phyloP scores from a whole-genome alignment of 1,140 invertebrate species.

The Tetraneura akinire region DNA sequence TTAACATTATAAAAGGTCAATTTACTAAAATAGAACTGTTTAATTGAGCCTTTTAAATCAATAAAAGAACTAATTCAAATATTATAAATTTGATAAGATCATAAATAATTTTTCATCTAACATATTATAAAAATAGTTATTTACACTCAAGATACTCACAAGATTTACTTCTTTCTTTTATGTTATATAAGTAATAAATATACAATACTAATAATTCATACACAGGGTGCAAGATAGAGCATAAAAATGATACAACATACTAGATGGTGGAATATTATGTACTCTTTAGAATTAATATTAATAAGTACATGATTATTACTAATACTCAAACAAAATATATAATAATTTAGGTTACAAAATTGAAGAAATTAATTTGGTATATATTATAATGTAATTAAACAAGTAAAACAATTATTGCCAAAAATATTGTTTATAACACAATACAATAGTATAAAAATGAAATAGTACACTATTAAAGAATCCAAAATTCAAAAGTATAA shows the following conservation, averaged over 20 bases:
- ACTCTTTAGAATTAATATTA: neutral
- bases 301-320: neutral
- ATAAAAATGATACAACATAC: neutral
- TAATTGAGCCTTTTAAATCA: constrained; percentile 27
- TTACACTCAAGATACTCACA: neutral
- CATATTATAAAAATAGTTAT: constrained; percentile 42
- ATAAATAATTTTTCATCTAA: constrained; percentile 15
- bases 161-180: neutral
- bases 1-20: neutral
- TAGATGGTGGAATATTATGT: constrained; percentile 6
- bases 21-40: constrained; percentile 24
- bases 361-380: too few relatives aligned
- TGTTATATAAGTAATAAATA: constrained; percentile 6
- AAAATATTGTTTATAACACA: too few relatives aligned
- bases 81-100: neutral
- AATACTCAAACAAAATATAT: too few relatives aligned
- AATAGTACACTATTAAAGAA: too few relatives aligned
- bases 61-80: neutral
- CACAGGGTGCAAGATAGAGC: constrained; percentile 31
- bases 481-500: too few relatives aligned
- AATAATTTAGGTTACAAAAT: too few relatives aligned
- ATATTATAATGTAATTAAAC: too few relatives aligned
- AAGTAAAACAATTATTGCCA: too few relatives aligned
- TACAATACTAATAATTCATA: constrained; percentile 27
- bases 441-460: too few relatives aligned